A percentile compares a stretch with the other conserved stretches of the same genome.
phyloP scores from a whole-genome alignment of 2,888 invertebrate species.

The Drosophila niveifrons region DNA sequence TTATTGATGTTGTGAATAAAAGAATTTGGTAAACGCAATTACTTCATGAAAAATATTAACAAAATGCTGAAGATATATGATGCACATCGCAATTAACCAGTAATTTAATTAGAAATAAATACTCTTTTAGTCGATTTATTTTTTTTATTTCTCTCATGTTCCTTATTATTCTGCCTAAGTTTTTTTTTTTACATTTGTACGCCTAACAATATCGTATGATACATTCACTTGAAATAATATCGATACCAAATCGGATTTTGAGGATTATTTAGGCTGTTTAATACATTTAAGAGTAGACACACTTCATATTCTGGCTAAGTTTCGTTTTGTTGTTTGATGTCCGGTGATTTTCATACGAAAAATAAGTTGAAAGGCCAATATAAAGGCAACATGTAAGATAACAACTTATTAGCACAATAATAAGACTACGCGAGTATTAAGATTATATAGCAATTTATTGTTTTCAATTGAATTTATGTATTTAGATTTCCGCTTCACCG shows the following conservation, averaged over 20 bases:
- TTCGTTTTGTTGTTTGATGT: slow-evolving; percentile 52
- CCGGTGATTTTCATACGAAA: slow-evolving; percentile 16
- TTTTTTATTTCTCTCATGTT: too few relatives aligned
- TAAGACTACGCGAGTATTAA: not conserved
- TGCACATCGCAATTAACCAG: too few relatives aligned
- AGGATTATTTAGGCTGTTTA: not conserved
- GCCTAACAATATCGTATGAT: too few relatives aligned
- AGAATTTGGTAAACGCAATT: too few relatives aligned
- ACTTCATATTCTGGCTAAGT: slow-evolving; percentile 38
- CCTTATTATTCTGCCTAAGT: too few relatives aligned
- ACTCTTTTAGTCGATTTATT: too few relatives aligned
- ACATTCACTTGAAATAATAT: not conserved
- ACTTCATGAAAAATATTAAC: too few relatives aligned
- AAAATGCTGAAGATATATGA: too few relatives aligned
- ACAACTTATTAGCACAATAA: not conserved
- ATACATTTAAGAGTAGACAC: slow-evolving; percentile 35
- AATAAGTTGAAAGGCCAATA: slow-evolving; percentile 31
- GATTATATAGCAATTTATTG: not conserved
- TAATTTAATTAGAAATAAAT: too few relatives aligned
- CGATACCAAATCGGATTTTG: not conserved
- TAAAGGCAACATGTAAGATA: slow-evolving; percentile 48
- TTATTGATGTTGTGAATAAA: too few relatives aligned
- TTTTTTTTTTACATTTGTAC: too few relatives aligned
- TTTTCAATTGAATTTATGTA: not conserved
- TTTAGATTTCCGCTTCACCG: not conserved